Evolutionary conservation across 2,797 vertebrate species (phyloP), one percentile per base, ranked within the genome.

Genomic region (Xyrichtys novacula): DNA sequence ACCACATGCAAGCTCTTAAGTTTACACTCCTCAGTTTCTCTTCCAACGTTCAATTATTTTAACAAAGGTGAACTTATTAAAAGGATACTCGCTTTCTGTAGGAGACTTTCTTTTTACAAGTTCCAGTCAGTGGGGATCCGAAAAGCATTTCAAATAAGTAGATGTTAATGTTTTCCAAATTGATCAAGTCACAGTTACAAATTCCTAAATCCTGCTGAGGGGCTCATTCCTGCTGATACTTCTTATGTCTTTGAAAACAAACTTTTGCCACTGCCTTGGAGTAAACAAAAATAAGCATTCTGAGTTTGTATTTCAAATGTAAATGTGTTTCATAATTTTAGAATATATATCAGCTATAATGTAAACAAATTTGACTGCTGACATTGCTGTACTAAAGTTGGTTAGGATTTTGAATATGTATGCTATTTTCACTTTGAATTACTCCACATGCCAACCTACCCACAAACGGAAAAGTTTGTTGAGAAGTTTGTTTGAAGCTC

Each of bases 121-220:
- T 54, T 36, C 29, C 14, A 5, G 70, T 65, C 65, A 40, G 76
- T 23, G 38, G 65, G 42, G 47, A 72, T 49, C 31, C 28, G 17
- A 64, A 68, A 65, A 34, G n/a, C 42, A 49, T 66, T 70, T 61
- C 1, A 34, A 10, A 25, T 49, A 59, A 80, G 15, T 56, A 69
- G 36, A 84, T 77, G 55, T 56, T 60, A 71, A 75, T 72, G 36
- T 49, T 81, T 78, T 72, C 47, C 46, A 42, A 65, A 73, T 55
- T 43, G 74, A 63, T 56, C 2, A 34, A 52, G 43, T 58, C 62
- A 16, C 76, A 68, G 68, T 74, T 34, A n/a, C 36, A 28, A 7
- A 1, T 34, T 63, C 7, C 39, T 34, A 9, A 38, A 36, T 62
- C 74, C 74, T 65, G 74, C 67, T 66, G 59, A 54, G 26, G 25